Evolutionary conservation across 2,113 vertebrate genomes (phyloP).

Genomic region (Istiophorus platypterus): DNA sequence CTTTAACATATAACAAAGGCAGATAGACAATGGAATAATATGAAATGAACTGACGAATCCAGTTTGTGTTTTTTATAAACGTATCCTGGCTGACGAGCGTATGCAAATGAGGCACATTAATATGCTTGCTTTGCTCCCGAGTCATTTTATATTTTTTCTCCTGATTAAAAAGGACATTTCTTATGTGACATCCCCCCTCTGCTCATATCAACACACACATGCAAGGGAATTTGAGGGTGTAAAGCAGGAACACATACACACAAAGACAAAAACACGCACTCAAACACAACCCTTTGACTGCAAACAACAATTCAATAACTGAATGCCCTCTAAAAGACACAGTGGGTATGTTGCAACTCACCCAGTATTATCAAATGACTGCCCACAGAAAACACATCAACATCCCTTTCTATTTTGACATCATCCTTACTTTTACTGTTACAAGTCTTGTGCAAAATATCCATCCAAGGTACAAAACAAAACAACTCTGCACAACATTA

Average conservation of each 20-base stretch:
- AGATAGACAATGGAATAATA: conserved; percentile 87
- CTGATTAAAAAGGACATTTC: conserved; percentile 88
- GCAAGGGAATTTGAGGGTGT: conserved; percentile 69
- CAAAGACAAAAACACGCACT: conserved; percentile 37
- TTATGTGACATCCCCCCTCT: conserved; percentile 84
- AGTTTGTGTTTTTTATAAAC: conserved; percentile 85
- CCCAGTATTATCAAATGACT: conserved; percentile 61
- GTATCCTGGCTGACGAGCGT: conserved; percentile 85
- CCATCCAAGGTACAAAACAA: not conserved
- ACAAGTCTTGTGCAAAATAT: not conserved
- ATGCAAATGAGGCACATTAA: conserved; percentile 88
- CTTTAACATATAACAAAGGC: conserved; percentile 88
- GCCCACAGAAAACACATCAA: conserved; percentile 46
- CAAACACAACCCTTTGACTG: conserved; percentile 65
- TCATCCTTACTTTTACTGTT: conserved; percentile 6
- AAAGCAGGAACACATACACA: conserved; percentile 43
- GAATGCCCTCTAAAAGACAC: conserved; percentile 74
- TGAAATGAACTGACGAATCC: conserved; percentile 88
- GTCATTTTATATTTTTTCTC: conserved; percentile 87
- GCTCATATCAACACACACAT: conserved; percentile 76
- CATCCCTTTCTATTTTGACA: conserved; percentile 40
- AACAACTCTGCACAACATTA: not conserved
- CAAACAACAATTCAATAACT: conserved; percentile 77
- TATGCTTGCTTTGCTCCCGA: conserved; percentile 86
- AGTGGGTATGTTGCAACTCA: conserved; percentile 62